phyloP scores from a whole-genome alignment of 2,113 vertebrate species.

The Engystomops pustulosus region DNA sequence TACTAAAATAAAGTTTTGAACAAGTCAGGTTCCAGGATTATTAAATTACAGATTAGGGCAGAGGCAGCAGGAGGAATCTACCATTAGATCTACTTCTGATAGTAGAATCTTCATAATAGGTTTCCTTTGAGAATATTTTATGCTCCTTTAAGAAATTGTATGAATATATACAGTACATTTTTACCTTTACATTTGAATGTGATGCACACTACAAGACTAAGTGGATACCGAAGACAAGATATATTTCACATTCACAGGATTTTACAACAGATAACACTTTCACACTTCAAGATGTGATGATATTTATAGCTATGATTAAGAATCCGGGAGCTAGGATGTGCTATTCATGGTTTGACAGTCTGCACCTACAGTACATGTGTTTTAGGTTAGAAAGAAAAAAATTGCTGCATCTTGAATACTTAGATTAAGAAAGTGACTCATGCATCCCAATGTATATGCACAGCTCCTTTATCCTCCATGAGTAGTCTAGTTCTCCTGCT shows the following conservation, averaged over 20 bases:
- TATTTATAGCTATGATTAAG: conserved; percentile 34
- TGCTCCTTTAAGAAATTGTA: too few species aligned
- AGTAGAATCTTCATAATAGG: too few species aligned
- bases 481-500: not conserved
- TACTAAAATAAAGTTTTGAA: too few species aligned
- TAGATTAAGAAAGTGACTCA: conserved; percentile 14
- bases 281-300: not conserved
- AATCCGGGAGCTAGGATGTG: conserved; percentile 17
- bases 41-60: too few species aligned
- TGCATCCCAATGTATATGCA: not conserved
- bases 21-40: too few species aligned
- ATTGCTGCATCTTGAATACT: not conserved
- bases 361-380: conserved; percentile 39
- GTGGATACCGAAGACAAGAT: not conserved
- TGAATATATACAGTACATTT: too few species aligned
- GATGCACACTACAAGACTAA: not conserved
- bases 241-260: conserved; percentile 1
- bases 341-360: conserved; percentile 21
- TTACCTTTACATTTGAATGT: too few species aligned
- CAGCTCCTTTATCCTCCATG: not conserved
- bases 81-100: too few species aligned
- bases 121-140: too few species aligned
- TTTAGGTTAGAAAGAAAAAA: conserved; percentile 10
- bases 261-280: not conserved
- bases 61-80: too few species aligned